These are phyloP conservation scores for Aldrovandia affinis DNA, from an alignment of 2,797 vertebrate species.

Conservation along the genomic window DNA sequence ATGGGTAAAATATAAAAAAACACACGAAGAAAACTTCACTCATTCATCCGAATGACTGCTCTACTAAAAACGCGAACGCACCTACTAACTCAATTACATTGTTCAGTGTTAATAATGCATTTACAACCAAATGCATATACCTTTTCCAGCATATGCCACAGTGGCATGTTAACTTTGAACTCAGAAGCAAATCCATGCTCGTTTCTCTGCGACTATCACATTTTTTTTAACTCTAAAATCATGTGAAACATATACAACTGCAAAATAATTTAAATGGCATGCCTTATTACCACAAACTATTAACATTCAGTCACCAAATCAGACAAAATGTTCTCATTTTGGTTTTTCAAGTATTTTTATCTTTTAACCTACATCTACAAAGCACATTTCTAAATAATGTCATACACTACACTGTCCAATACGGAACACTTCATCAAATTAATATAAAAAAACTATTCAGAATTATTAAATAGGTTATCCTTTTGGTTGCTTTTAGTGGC, in stretches of 20 bases:
- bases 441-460: conserved; percentile 57
- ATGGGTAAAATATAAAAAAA: conserved; percentile 27
- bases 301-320: conserved; percentile 77
- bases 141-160: conserved; percentile 67
- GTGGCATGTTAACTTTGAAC: conserved; percentile 63
- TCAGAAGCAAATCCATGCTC: conserved; percentile 69
- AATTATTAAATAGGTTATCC: conserved; percentile 48
- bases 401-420: conserved; percentile 73
- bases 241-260: conserved; percentile 78
- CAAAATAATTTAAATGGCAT: conserved; percentile 80
- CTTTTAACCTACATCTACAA: conserved; percentile 74
- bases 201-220: conserved; percentile 71
- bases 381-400: conserved; percentile 72
- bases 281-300: conserved; percentile 77
- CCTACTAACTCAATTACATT: conserved; percentile 48
- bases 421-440: conserved; percentile 61
- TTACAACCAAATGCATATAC: conserved; percentile 71
- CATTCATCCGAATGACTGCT: conserved; percentile 32
- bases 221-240: conserved; percentile 81
- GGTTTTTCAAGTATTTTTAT: conserved; percentile 57
- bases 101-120: conserved; percentile 66
- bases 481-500: conserved; percentile 60
- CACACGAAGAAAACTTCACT: conserved; percentile 25
- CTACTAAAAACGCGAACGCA: conserved; percentile 32
- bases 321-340: conserved; percentile 52